Evolutionary conservation across 2,888 invertebrate genomes (phyloP), one percentile per base, ranked within the genome.

Genomic region (Hirtodrosophila duncani): DNA sequence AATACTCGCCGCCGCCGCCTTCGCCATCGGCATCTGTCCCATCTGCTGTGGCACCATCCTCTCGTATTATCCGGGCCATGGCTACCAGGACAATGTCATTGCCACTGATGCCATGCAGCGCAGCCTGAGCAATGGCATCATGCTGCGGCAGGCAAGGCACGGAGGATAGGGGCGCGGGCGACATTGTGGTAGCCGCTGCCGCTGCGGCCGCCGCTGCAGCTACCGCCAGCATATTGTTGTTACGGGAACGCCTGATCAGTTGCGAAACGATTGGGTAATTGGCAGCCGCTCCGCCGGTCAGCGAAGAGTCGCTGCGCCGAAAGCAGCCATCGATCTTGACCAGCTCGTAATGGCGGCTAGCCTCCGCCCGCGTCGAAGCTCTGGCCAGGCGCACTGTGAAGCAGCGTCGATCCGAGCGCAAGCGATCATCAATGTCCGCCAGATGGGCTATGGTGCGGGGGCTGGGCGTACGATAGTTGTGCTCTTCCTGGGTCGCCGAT

Each of bases 1-100:
- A n/a, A n/a, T n/a, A n/a, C n/a, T n/a, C n/a, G n/a, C n/a, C n/a
- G n/a, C n/a, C n/a, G n/a, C n/a, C n/a, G n/a, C n/a, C n/a, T n/a
- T n/a, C n/a, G n/a, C n/a, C n/a, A n/a, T n/a, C n/a, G n/a, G n/a
- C n/a, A n/a, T n/a, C n/a, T n/a, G n/a, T n/a, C n/a, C n/a, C n/a
- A n/a, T n/a, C n/a, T n/a, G n/a, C n/a, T n/a, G n/a, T n/a, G n/a
- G n/a, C 7, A 0, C 24, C 27, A 2, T 53, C 58, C 41, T 93
- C 93, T 75, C 92, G 90, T 74, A 92, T 86, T 14, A 94, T 88
- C 78, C 92, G 90, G 20, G 92, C 93, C 87, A 95, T 91, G 56
- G 93, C 93, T 72, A 93, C 90, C 75, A 94, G 91, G 51, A 90
- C 90, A 83, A 89, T 89, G 72, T 91, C 91, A 85, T 91, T 91